These are phyloP conservation scores for Ommatoiulus sabulosus DNA, from an alignment of 2,888 invertebrate genomes.

Conservation along the genomic window DNA sequence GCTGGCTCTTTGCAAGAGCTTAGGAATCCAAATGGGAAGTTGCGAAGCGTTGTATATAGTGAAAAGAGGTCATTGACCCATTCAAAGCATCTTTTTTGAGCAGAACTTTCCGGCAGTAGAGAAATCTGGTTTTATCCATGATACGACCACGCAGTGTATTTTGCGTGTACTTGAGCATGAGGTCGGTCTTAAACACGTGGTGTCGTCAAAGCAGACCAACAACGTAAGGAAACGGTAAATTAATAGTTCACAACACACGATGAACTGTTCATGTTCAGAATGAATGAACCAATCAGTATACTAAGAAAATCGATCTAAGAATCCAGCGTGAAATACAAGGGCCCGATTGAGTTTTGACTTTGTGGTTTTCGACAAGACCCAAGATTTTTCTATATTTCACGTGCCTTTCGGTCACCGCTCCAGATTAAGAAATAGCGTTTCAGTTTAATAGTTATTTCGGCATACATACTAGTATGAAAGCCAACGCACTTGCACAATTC, in stretches of 20 bases:
- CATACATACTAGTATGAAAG: neutral
- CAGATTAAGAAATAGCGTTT: neutral
- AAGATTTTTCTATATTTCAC: neutral
- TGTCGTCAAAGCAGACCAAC: too few relatives aligned
- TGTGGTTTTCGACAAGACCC: neutral
- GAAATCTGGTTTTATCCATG: neutral
- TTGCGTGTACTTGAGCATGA: neutral
- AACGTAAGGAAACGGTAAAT: too few relatives aligned
- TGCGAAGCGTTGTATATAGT: neutral
- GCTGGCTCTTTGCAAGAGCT: too few relatives aligned
- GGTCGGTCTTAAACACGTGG: neutral
- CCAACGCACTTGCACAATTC: neutral
- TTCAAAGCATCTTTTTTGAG: slow-evolving; percentile 9
- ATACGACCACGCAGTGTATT: neutral
- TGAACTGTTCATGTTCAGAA: too few relatives aligned
- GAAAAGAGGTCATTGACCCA: slow-evolving; percentile 32
- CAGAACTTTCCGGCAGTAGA: neutral
- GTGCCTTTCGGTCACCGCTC: neutral
- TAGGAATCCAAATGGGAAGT: neutral
- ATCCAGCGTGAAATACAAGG: too few relatives aligned
- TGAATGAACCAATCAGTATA: neutral
- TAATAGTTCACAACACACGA: too few relatives aligned
- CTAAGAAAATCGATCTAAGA: neutral
- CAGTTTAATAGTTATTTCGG: neutral
- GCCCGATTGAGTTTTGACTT: too few relatives aligned